These are phyloP conservation scores for Atta colombica DNA, from an alignment of 1,140 invertebrate species.

Conservation along the genomic window DNA sequence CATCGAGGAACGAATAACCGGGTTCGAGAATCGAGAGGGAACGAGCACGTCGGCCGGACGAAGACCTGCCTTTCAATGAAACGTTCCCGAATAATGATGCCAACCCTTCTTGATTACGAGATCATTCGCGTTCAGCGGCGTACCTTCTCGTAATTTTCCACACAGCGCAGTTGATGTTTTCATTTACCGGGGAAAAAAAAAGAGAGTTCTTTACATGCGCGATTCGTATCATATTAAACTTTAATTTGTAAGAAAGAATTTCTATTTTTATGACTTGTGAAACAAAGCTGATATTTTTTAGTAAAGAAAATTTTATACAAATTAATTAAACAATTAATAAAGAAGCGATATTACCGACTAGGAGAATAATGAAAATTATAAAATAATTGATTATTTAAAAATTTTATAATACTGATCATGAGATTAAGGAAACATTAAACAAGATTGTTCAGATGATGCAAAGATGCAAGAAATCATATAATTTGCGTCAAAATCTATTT, in stretches of 20 bases:
- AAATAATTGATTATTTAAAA: background rate
- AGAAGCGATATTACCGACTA: background rate
- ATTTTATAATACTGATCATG: background rate
- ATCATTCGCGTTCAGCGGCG: constrained; percentile 21
- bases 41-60: constrained; percentile 40
- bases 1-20: constrained; percentile 85
- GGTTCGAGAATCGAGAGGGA: constrained; percentile 56
- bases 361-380: background rate
- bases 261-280: background rate
- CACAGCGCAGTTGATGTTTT: background rate
- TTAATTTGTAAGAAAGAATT: background rate
- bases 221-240: background rate
- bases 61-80: constrained; percentile 72
- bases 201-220: background rate
- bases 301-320: background rate
- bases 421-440: background rate
- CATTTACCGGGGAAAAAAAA: background rate
- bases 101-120: constrained; percentile 51
- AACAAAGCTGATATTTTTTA: background rate
- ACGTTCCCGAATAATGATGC: constrained; percentile 68
- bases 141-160: constrained; percentile 28
- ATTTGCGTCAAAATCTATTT: background rate
- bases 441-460: background rate
- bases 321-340: background rate
- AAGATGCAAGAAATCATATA: background rate